Evolutionary conservation across 2,888 invertebrate species (phyloP), one percentile per base, ranked within the genome.

Genomic region (Drosophila barbarae): DNA sequence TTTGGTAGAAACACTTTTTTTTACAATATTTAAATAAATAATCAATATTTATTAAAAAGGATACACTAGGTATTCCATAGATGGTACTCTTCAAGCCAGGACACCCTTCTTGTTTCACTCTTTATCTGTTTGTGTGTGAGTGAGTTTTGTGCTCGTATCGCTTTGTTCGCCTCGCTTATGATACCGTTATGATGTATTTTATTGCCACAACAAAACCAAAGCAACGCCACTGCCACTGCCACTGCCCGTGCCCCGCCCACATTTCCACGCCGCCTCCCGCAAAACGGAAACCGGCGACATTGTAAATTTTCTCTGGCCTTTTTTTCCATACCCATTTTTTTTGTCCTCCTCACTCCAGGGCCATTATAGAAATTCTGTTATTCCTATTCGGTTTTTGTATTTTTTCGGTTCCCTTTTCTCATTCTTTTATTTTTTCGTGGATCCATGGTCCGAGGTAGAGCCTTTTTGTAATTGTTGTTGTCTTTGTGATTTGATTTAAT

Each of bases 141-240:
- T 72, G 42, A 47, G 46, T 32, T 32, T 47, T 74, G 53, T 64
- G 73, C 71, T 59, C 78, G 76, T 82, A 78, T 78, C 79, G 83
- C 84, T 85, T 85, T 85, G 85, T 81, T 85, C 77, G 82, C 79
- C 70, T 59, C 79, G 84, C 84, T 82, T 82, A 85, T 83, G 86
- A 83, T 85, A 85, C 82, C 86, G 84, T 83, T 83, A 83, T 83
- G 86, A 83, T 83, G 86, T 83, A 83, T 85, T 83, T 83, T 83
- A 83, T 83, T 83, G 82, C 82, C 82, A 72, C 74, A 84, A 75
- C 85, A 83, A 74, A 83, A 74, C 78, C 81, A 72, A 81, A 77
- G 53, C 60, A 68, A 63, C 58, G 46, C 51, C 44, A 42, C 41
- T 46, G 55, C n/a, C 41, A 53, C 41, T 23, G 36, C 18, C 36